Base-by-base conservation (phyloP, 2,888 invertebrate genomes). In the Eupithecia insigniata region DNA sequence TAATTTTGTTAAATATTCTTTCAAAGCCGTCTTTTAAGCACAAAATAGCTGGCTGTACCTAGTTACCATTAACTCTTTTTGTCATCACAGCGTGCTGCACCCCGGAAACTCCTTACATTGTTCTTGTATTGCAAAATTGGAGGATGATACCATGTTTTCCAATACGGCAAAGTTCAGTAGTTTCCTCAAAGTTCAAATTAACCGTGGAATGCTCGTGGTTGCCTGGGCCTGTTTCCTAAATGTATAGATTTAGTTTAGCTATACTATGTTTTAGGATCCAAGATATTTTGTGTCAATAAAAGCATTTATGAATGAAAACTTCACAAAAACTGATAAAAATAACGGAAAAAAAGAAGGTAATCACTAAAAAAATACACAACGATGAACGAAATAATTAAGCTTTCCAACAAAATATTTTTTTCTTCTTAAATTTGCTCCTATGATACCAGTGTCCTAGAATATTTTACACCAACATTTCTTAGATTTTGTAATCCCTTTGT, bases 181-280 rank as follows among this genome's bases (percentile, higher is more conserved):
- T 51, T 51, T 65, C 22, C 28, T 55, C 60, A 14, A 73, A 70
- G 67, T 73, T 73, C 70, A 68, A 73, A 73, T 73, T 66, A 68
- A 65, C 65, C 46, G 61, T 30, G 36, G 69, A 32, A 69, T 66
- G 66, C 32, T 43, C 60, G n/a, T 62, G 69, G 62, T 66, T 43
- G 62, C 64, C 28, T 8, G 71, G 30, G 32, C 61, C 34, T 61
- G 34, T 32, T 61, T 30, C n/a, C 10, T 61, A 3, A 2, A 32
- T 34, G n/a, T 16, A 32, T 60, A 60, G 18, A 30, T 60, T 60
- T 32, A 60, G 18, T 46, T n/a, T 8, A n/a, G 46, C 46, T 60
- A 16, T 30, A 16, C 60, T 60, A 6, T 14, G 26, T 8, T 58
- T 58, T n/a, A 16, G 12, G 4, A 28, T 28, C 28, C 30, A 16